A percentile compares a stretch with the other conserved stretches of the same genome.
Evolutionary conservation across 92 coral and sea anemone species (phyloP).

Genomic region (Porites evermanni): DNA sequence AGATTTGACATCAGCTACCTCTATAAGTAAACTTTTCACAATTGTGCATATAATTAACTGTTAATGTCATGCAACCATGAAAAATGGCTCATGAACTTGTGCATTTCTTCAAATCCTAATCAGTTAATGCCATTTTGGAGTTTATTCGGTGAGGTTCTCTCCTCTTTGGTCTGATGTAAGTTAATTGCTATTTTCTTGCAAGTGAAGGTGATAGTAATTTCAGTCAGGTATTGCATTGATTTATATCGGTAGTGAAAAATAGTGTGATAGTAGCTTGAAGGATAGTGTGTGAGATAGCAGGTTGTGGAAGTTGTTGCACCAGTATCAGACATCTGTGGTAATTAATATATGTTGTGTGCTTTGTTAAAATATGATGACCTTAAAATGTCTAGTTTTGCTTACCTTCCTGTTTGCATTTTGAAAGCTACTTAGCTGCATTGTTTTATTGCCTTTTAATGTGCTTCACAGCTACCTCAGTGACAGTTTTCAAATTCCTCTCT

Average conservation of each 20-base stretch:
- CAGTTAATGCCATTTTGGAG: neutral
- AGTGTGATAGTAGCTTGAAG: too few relatives aligned
- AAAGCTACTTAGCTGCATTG: neutral
- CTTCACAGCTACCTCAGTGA: neutral
- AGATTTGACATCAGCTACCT: neutral
- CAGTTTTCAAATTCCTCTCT: neutral
- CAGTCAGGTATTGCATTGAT: neutral
- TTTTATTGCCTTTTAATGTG: neutral
- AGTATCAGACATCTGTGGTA: too few relatives aligned
- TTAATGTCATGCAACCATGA: slow-evolving; percentile 13
- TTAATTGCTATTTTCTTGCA: neutral
- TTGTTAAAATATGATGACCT: neutral
- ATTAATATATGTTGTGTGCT: neutral
- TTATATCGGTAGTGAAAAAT: too few relatives aligned
- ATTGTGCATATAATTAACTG: slow-evolving; percentile 34
- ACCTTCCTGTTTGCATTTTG: neutral
- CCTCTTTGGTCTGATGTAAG: neutral
- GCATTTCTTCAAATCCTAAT: slow-evolving; percentile 9
- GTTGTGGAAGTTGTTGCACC: too few relatives aligned
- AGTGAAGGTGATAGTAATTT: neutral
- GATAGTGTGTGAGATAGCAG: too few relatives aligned
- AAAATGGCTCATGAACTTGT: slow-evolving; percentile 16
- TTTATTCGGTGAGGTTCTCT: neutral
- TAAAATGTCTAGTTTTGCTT: neutral
- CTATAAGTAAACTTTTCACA: slow-evolving; percentile 10